Base-by-base conservation (phyloP, 2,888 invertebrate genomes). In the Abscondita cerata region DNA sequence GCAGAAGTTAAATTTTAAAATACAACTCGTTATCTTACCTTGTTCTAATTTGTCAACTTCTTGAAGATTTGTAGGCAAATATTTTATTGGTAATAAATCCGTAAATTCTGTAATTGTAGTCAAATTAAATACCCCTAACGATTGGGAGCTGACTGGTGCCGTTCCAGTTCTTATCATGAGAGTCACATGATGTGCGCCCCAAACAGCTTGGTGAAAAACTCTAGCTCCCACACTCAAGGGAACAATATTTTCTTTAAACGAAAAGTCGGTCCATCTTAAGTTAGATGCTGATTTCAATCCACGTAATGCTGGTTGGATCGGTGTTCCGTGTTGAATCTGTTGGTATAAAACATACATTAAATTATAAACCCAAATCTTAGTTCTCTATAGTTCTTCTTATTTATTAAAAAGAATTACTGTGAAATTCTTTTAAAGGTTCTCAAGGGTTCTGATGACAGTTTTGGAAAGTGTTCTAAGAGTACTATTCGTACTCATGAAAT, bases 101-200 rank as follows among this genome's bases (percentile, higher is more conserved):
- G 89, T 90, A 79, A 93, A 93, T 82, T 93, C 92, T 5, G 91
- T 90, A 31, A 93, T 86, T 5, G 92, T 90, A 69, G 86, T 85
- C 64, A 93, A 80, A 71, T 87, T 88, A 74, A 88, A 83, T 36
- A 87, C 86, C 65, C 86, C 86, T 25, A 87, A 82, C 36, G 82
- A 80, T 59, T 81, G 73, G 51, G 78, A 72, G 59, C 72, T 76
- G 2, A 86, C 86, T 4, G 85, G 84, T 6, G 84, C 83, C 61
- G 85, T 82, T 72, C 89, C 90, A 68, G 88, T 86, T 52, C 86
- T 84, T 48, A 89, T 81, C 75, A 88, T 88, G 70, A 89, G 75
- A 0, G 89, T 90, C 0, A 91, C 89, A 53, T 89, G 86, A 9
- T 87, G 85, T 1, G 86, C 86, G 1, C 89, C 87, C 92, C 92